These are phyloP conservation scores for Sinotaia quadrata DNA, from an alignment of 2,888 invertebrate genomes.

Conservation along the genomic window DNA sequence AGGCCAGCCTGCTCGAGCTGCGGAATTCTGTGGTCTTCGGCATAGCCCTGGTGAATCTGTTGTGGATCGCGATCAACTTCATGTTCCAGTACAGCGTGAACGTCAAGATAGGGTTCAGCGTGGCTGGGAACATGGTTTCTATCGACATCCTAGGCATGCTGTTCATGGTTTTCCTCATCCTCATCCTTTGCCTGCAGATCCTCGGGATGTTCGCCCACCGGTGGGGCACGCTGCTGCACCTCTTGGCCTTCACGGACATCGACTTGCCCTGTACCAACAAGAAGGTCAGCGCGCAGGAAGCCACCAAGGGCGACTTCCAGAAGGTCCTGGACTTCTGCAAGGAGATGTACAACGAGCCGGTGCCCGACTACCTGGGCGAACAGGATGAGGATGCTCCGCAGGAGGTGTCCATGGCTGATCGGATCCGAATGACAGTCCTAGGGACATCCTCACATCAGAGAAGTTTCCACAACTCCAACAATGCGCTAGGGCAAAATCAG, in stretches of 20 bases:
- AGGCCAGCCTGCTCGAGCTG: conserved; percentile 83
- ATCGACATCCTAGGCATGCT: conserved; percentile 58
- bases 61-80: conserved; percentile 89
- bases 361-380: conserved; percentile 45
- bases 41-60: conserved; percentile 97
- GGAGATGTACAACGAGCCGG: conserved; percentile 41
- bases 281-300: neutral
- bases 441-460: too few relatives aligned
- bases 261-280: conserved; percentile 3
- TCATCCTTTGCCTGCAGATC: conserved; percentile 62
- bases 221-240: conserved; percentile 67
- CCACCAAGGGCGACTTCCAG: conserved; percentile 18
- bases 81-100: conserved; percentile 47
- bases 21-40: conserved; percentile 82
- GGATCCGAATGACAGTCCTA: neutral
- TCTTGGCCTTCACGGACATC: conserved; percentile 61
- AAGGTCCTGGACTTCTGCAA: conserved; percentile 43
- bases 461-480: neutral
- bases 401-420: neutral
- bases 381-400: conserved; percentile 16
- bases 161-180: conserved; percentile 60
- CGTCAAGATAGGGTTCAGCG: neutral
- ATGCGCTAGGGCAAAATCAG: too few relatives aligned
- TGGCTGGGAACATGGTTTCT: conserved; percentile 17
- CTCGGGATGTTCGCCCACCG: conserved; percentile 67